phyloP scores from a whole-genome alignment of 2,797 vertebrate species.

The Sebastiscus albofasciatus region DNA sequence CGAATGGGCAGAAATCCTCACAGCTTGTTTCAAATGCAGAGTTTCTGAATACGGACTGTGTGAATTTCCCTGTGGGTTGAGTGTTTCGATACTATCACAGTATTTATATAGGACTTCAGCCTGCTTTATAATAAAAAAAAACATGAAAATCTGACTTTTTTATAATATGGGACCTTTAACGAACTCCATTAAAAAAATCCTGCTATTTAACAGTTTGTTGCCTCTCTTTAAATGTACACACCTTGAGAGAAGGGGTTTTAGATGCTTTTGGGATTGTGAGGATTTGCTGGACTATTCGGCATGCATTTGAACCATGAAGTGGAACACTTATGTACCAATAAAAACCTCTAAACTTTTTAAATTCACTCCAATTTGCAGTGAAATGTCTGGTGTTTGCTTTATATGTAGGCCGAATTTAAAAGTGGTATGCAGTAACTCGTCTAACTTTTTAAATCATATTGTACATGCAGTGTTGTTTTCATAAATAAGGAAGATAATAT shows the following conservation, averaged over 20 bases:
- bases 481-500: too few species aligned
- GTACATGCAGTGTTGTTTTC: background rate
- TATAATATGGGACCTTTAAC: background rate
- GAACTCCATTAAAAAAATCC: background rate
- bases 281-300: background rate
- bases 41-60: too few species aligned
- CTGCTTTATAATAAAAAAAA: too few species aligned
- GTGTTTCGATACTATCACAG: too few species aligned
- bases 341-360: background rate
- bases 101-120: too few species aligned
- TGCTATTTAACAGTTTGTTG: accelerated
- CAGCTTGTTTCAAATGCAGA: too few species aligned
- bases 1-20: accelerated
- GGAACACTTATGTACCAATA: background rate
- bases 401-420: background rate
- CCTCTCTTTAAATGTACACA: accelerated
- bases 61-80: too few species aligned
- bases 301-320: accelerated
- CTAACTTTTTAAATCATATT: background rate
- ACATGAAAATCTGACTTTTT: too few species aligned
- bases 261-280: background rate
- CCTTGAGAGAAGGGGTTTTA: accelerated
- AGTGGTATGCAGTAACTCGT: accelerated
- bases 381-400: background rate
- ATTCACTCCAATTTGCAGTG: background rate